phyloP scores from a whole-genome alignment of 1,140 invertebrate species.

The Lepeophtheirus salmonis region DNA sequence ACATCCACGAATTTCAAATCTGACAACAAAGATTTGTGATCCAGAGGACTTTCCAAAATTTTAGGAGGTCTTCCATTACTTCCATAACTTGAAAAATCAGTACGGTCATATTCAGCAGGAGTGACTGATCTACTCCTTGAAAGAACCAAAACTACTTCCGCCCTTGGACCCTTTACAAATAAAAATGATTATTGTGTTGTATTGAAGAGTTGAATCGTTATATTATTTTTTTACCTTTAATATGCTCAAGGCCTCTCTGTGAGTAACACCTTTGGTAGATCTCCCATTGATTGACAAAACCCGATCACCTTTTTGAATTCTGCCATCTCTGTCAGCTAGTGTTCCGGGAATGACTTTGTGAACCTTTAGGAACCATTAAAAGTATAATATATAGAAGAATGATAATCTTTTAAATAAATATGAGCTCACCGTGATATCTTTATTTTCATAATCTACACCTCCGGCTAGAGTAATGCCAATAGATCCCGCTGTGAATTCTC shows the following conservation, averaged over 20 bases:
- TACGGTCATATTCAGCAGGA: constrained; percentile 23
- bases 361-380: constrained; percentile 36
- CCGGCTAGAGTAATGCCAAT: constrained; percentile 69
- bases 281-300: constrained; percentile 74
- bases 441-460: constrained; percentile 66
- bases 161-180: constrained; percentile 39
- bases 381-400: constrained; percentile 10
- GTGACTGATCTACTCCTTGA: constrained; percentile 30
- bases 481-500: constrained; percentile 43
- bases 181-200: constrained; percentile 21
- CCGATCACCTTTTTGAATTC: constrained; percentile 63
- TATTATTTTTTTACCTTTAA: constrained; percentile 44
- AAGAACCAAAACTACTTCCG: constrained; percentile 45
- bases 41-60: constrained; percentile 27
- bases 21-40: constrained; percentile 23
- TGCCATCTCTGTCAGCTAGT: constrained; percentile 60
- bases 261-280: constrained; percentile 54
- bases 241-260: constrained; percentile 59
- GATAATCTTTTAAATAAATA: not conserved
- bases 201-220: not conserved
- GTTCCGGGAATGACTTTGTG: constrained; percentile 65
- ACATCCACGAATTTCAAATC: constrained; percentile 21
- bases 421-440: constrained; percentile 61
- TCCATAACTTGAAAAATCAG: constrained; percentile 21
- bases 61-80: constrained; percentile 25